Conservation (phyloP, 2,888 invertebrate genomes). For the Amphipoea oculea region DNA sequence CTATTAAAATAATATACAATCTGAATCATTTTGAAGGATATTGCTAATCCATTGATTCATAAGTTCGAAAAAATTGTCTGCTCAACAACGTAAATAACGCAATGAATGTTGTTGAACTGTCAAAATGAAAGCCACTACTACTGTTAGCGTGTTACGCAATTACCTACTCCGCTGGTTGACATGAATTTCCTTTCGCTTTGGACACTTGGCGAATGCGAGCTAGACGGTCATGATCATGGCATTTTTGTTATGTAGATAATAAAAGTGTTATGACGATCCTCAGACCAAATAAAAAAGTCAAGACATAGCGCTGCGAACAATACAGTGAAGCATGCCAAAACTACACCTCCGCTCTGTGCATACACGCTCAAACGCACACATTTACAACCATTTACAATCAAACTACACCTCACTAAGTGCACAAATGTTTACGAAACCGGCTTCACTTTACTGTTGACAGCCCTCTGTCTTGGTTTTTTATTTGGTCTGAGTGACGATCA, state of each 20-base stretch:
- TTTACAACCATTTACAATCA: no score
- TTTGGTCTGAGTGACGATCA: neutral
- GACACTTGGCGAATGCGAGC: neutral
- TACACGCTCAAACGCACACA: no score
- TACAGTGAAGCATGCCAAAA: no score
- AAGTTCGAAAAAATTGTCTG: neutral
- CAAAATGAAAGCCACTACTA: neutral
- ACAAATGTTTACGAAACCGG: no score
- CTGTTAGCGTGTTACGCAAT: neutral
- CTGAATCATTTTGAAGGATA: neutral
- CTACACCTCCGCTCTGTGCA: no score
- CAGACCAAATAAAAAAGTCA: no score
- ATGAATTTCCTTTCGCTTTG: no score
- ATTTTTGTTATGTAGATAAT: neutral
- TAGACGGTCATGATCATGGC: neutral
- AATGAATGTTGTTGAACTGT: neutral
- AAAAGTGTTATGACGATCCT: no score
- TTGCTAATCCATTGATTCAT: neutral
- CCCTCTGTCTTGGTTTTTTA: no score
- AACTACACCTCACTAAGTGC: no score
- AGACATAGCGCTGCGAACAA: no score
- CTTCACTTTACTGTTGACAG: no score
- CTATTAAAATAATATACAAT: neutral
- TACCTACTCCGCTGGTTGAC: fast-evolving
- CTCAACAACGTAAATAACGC: neutral